Conservation (phyloP, 1,140 invertebrate species). For the Cyclargus thomasi region DNA sequence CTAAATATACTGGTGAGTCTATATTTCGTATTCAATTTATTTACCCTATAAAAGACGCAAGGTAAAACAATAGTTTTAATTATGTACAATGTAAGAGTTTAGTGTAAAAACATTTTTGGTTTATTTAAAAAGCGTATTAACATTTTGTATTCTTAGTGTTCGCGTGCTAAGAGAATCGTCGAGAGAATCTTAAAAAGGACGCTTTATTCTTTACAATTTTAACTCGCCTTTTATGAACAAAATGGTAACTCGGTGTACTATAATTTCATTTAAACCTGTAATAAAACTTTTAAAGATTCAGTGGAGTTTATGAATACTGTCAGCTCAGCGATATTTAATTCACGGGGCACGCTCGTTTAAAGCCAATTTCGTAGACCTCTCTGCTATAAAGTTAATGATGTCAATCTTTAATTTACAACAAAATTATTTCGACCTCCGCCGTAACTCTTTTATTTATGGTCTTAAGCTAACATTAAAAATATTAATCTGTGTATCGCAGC, state of each 20-base stretch:
- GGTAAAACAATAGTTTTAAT: no score
- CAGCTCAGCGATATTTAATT: background rate
- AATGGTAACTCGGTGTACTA: background rate
- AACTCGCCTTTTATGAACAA: background rate
- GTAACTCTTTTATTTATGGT: slow-evolving; percentile 11
- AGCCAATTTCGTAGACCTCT: background rate
- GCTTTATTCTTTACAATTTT: background rate
- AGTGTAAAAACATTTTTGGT: background rate
- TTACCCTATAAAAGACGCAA: no score
- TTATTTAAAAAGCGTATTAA: no score
- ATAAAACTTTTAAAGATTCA: slow-evolving; percentile 1
- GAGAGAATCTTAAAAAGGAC: no score
- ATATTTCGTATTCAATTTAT: background rate
- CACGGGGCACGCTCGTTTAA: slow-evolving; percentile 2
- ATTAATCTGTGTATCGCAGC: slow-evolving; percentile 15
- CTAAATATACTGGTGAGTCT: slow-evolving; percentile 79
- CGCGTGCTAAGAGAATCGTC: no score
- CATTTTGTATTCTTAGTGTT: no score
- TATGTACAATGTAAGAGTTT: background rate
- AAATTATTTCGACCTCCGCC: slow-evolving; percentile 1
- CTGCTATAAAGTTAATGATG: slow-evolving; percentile 3
- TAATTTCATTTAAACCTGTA: background rate
- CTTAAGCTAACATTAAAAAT: slow-evolving; percentile 14
- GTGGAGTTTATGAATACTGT: background rate
- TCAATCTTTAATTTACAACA: slow-evolving; percentile 11